Evolutionary conservation across 2,113 vertebrate genomes (phyloP).

Genomic region (Trematocara stigmaticum): DNA sequence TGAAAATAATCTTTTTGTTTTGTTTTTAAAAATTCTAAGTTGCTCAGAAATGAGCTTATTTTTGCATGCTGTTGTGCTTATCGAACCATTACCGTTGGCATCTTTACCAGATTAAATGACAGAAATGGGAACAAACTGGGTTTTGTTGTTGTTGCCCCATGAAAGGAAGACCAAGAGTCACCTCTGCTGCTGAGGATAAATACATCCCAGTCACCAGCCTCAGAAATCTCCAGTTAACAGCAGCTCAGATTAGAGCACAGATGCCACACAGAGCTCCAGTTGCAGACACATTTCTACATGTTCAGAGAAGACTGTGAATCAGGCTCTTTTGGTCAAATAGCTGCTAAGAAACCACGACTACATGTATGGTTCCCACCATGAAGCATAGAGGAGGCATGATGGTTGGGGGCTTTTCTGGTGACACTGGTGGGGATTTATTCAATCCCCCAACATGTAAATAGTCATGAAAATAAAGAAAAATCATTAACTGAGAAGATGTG

Average conservation of each 20-base stretch:
- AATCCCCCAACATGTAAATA: background rate
- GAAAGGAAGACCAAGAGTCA: background rate
- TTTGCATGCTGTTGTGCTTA: background rate
- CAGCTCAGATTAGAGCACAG: background rate
- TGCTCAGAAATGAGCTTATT: background rate
- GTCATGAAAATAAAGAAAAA: background rate
- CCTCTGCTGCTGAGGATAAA: background rate
- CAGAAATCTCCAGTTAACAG: background rate
- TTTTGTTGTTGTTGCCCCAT: background rate
- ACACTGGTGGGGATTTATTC: background rate
- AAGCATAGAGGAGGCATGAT: background rate
- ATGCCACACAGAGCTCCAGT: background rate
- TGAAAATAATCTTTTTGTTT: background rate
- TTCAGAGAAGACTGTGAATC: background rate
- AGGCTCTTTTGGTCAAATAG: background rate
- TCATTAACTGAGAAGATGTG: background rate
- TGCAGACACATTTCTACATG: background rate
- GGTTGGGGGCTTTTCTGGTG: background rate
- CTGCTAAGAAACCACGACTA: background rate
- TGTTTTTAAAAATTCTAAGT: no score
- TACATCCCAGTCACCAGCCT: background rate
- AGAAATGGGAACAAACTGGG: background rate
- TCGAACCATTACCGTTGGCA: background rate
- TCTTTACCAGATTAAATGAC: background rate
- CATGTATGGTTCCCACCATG: background rate